phyloP scores from a whole-genome alignment of 2,797 vertebrate species.

The Cossypha heuglini region DNA sequence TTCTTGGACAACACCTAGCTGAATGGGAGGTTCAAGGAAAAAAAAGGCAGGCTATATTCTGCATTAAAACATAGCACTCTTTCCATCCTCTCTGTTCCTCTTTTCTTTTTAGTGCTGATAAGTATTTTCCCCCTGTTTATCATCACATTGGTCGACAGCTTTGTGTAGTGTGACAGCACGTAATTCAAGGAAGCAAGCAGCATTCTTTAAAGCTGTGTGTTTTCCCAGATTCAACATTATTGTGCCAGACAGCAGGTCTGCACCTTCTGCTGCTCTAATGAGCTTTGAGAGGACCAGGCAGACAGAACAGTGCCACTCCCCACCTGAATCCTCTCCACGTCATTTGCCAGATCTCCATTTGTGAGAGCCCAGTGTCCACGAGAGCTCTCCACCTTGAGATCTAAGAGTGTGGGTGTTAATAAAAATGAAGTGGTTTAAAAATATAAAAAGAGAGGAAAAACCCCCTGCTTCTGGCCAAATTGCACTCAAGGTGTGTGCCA shows the following conservation, averaged over 20 bases:
- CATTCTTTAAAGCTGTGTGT: neutral
- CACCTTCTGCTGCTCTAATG: constrained; percentile 9
- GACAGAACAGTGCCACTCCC: neutral
- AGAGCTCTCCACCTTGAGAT: constrained; percentile 13
- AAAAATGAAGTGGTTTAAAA: neutral
- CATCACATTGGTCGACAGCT: neutral
- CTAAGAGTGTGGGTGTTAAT: neutral
- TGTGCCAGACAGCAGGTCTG: constrained; percentile 2
- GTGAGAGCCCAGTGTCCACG: neutral
- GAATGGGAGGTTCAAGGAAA: neutral
- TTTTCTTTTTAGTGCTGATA: neutral
- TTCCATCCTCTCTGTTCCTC: neutral
- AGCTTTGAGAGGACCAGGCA: constrained; percentile 2
- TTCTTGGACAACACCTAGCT: neutral
- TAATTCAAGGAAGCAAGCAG: neutral
- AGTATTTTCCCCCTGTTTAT: neutral
- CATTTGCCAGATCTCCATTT: neutral
- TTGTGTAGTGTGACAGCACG: neutral
- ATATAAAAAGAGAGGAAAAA: neutral
- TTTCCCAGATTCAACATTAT: neutral
- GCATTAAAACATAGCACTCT: neutral
- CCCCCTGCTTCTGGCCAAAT: neutral
- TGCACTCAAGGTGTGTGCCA: neutral
- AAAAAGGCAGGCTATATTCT: neutral
- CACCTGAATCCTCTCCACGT: neutral